Base-by-base conservation (phyloP, 2,113 vertebrate genomes). In the Fukomys damarensis region DNA sequence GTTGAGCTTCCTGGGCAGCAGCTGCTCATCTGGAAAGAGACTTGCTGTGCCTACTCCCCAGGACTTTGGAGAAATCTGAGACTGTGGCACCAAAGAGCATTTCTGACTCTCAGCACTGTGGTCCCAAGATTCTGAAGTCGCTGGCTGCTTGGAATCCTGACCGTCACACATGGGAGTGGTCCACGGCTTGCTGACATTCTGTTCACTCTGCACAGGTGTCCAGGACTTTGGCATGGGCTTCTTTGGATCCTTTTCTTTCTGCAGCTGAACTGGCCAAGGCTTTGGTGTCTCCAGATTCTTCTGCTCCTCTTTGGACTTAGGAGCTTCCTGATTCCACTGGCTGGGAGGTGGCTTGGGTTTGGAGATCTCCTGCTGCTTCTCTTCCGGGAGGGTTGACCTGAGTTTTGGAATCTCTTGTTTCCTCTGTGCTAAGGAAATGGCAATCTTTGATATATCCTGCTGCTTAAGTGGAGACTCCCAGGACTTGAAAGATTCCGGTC, bases 341-440 rank as follows among this genome's bases (percentile, higher is more conserved):
- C 84, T 81, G 91, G 97, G 97, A 92, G 87, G 38, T 97, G 97
- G 3, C 97, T 94, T 97, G 89, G 96, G 2, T 65, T 98, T 98
- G n/a, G 98, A 87, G 0, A 96, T 88, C 0, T 95, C 89, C 86
- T 97, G 98, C 54, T 98, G 98, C 93, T 98, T 98, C 95, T 99
- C 99, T 80, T 97, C 98, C 83, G 98, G 99, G 72, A 97, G 94
- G 96, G 98, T 68, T n/a, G 99, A 98, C 99, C 99, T 99, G n/a
- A 98, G 98, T 96, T 99, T 99, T 13, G 99, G 98, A 46, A 98
- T 97, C 96, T 99, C 99, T 13, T 74, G 98, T 88, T 98, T 99
- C 76, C 97, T 98, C 89, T 97, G 98, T 70, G 96, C 95, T 58
- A 92, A 89, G 74, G 94, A 93, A 77, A 72, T 72, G 0, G 35